Evolutionary conservation across 2,888 invertebrate genomes (phyloP), one percentile per base, ranked within the genome.

Genomic region (Ecliptopera silaceata): DNA sequence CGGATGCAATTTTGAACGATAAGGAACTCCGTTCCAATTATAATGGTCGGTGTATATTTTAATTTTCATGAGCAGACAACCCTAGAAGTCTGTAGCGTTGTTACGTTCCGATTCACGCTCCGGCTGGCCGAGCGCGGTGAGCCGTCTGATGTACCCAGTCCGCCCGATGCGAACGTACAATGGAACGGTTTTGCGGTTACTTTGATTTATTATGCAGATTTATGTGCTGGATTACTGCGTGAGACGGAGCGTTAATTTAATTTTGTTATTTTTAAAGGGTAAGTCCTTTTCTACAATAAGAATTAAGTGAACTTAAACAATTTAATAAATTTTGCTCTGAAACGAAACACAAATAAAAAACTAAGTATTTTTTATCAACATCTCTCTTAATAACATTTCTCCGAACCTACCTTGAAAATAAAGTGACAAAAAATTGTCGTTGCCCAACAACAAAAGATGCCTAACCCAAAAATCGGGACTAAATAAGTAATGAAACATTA

Each of bases 91-190:
- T 48, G 32, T 53, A 49, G n/a, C 48, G 18, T 52, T 41, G 26
- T 29, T 45, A 38, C 48, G 56, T 58, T 56, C 49, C 42, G 43
- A 45, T 56, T 47, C 38, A 51, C 53, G 57, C 55, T 46, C 15
- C 38, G 13, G 13, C 20, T 17, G 31, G 48, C 31, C n/a, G 13
- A 26, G 50, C 17, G 61, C 57, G 58, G 38, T 36, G 45, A 51
- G 38, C 49, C 58, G 53, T 51, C 55, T 38, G 18, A 26, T 45
- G 55, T 26, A 26, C 26, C 26, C 39, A 32, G 45, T 41, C 45
- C 53, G 11, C n/a, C 39, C 44, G 18, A 44, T 42, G 26, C 41
- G 29, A 47, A 51, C 51, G 48, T 57, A 58, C 39, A 58, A 49
- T 45, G 58, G 43, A 61, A 58, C 51, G 41, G 46, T 47, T 42